Conservation (phyloP, 2,797 vertebrate species). For the Etheostoma perlongum region DNA sequence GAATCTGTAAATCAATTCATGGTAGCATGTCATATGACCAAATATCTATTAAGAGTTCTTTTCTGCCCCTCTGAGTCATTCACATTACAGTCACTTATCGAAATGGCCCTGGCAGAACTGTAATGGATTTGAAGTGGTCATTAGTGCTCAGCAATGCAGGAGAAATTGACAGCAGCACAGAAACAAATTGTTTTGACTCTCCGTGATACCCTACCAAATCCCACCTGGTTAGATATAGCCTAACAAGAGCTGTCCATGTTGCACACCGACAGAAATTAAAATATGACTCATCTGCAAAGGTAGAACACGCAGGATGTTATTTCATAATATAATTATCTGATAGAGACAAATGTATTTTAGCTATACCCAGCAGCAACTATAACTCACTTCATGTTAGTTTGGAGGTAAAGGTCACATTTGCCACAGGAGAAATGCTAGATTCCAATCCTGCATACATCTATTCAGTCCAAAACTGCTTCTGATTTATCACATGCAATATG, state of each 20-base stretch:
- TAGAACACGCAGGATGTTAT: slow-evolving; percentile 4
- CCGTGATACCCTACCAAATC: slow-evolving; percentile 17
- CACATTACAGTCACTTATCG: slow-evolving; percentile 68
- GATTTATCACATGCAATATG: slow-evolving; percentile 20
- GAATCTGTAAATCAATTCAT: slow-evolving; percentile 27
- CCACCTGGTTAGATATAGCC: slow-evolving; percentile 25
- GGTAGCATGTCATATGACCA: slow-evolving; percentile 31
- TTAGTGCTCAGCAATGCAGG: slow-evolving; percentile 63
- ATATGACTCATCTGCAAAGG: slow-evolving; percentile 8
- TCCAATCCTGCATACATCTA: slow-evolving; percentile 4
- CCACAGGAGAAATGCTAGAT: slow-evolving; percentile 12
- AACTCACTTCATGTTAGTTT: slow-evolving; percentile 19
- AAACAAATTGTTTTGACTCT: slow-evolving; percentile 40
- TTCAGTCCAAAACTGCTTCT: slow-evolving; percentile 13
- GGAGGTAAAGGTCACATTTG: slow-evolving; percentile 29
- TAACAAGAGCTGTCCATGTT: slow-evolving; percentile 11
- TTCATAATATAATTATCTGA: slow-evolving; percentile 9
- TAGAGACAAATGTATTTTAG: slow-evolving; percentile 40
- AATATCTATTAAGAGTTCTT: slow-evolving; percentile 22
- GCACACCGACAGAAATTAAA: neutral
- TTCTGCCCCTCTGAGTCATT: slow-evolving; percentile 30
- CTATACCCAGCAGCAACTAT: slow-evolving; percentile 21
- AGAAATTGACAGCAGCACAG: slow-evolving; percentile 55
- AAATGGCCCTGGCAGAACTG: slow-evolving; percentile 53
- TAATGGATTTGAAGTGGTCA: slow-evolving; percentile 77